A percentile compares a stretch with the other conserved stretches of the same genome.
These are phyloP conservation scores for Camptogramma bilineatum DNA, from an alignment of 2,888 invertebrate species.

Conservation along the genomic window DNA sequence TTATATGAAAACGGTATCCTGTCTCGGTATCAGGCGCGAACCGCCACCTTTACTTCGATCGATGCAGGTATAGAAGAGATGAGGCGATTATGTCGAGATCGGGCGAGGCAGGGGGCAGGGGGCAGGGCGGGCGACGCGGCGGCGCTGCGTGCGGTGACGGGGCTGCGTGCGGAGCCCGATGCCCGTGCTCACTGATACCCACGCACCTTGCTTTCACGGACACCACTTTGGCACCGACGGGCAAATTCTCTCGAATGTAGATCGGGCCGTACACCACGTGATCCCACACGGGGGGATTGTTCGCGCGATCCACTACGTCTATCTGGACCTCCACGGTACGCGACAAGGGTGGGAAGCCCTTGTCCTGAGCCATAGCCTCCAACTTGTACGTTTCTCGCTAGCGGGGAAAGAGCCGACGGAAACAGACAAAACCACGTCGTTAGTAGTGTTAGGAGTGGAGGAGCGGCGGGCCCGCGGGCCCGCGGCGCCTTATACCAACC, in stretches of 20 bases:
- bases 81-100: constrained; percentile 27
- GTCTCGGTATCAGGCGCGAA: no score
- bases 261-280: constrained; percentile 98
- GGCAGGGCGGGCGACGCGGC: constrained; percentile 52
- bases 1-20: no score
- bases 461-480: constrained; percentile 80
- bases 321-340: constrained; percentile 99
- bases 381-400: constrained; percentile 99
- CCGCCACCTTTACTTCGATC: no score
- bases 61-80: constrained; percentile 18
- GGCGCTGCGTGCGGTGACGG: constrained; percentile 80
- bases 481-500: constrained; percentile 92
- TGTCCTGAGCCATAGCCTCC: constrained; percentile 99
- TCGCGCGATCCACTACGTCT: constrained; percentile 98
- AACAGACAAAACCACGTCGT: constrained; percentile 88
- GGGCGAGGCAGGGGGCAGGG: neutral
- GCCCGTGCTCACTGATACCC: constrained; percentile 84
- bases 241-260: constrained; percentile 98
- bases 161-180: constrained; percentile 88
- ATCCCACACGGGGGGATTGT: constrained; percentile 99
- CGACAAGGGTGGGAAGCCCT: constrained; percentile 97
- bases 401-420: constrained; percentile 87
- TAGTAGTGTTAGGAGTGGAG: constrained; percentile 87
- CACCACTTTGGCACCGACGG: constrained; percentile 98
- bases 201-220: constrained; percentile 99